A percentile compares a stretch with the other conserved stretches of the same genome.
Evolutionary conservation across 1,140 invertebrate genomes (phyloP).

Genomic region (Sinella curviseta): DNA sequence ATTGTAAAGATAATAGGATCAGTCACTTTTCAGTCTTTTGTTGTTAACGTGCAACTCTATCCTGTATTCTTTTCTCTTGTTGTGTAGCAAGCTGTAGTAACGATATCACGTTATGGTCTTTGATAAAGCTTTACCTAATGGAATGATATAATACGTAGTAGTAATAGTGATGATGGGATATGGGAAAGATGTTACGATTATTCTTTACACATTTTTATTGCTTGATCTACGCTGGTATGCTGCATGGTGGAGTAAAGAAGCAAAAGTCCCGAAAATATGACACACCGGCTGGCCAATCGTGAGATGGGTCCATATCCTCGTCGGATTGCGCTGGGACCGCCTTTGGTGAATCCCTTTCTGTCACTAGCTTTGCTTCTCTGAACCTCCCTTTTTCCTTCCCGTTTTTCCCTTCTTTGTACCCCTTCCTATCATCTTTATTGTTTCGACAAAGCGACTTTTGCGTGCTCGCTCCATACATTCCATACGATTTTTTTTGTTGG

Average conservation of each 20-base stretch:
- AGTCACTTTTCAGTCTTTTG: not conserved
- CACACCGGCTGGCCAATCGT: not conserved
- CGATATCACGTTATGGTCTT: too few species aligned
- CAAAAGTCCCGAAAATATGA: conserved; percentile 17
- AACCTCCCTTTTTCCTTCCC: conserved; percentile 18
- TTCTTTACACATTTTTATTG: too few species aligned
- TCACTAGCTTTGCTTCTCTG: not conserved
- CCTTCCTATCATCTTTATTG: not conserved
- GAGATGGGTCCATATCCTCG: conserved; percentile 1
- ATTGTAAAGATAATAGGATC: conserved; percentile 12
- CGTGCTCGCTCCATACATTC: not conserved
- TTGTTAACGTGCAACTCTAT: not conserved
- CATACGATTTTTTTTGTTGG: not conserved
- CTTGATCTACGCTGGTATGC: not conserved
- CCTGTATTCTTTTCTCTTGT: not conserved
- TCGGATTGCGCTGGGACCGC: not conserved
- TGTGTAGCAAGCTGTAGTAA: not conserved
- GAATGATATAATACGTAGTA: too few species aligned
- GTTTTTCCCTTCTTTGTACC: not conserved
- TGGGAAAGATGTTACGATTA: too few species aligned
- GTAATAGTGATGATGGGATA: too few species aligned
- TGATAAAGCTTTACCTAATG: too few species aligned
- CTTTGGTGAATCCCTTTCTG: conserved; percentile 23
- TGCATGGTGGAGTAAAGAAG: not conserved
- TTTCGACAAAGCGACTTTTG: not conserved